phyloP scores from a whole-genome alignment of 2,113 vertebrate species.

The Rhipidura dahli region DNA sequence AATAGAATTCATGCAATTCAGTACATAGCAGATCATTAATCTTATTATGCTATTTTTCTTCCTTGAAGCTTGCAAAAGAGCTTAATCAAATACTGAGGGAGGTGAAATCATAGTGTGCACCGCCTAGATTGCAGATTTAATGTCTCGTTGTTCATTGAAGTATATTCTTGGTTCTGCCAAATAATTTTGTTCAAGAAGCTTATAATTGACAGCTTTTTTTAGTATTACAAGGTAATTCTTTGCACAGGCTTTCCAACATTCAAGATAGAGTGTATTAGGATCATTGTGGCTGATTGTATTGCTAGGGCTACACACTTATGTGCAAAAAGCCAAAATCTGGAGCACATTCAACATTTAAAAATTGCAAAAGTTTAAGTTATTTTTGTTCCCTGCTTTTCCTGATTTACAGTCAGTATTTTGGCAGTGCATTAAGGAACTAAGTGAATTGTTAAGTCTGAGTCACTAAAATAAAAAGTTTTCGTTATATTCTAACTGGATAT shows the following conservation, averaged over 20 bases:
- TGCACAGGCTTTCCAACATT: neutral
- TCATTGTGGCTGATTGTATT: neutral
- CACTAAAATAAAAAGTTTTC: neutral
- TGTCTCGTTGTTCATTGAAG: neutral
- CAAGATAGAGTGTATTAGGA: neutral
- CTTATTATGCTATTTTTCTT: neutral
- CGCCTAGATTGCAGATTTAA: neutral
- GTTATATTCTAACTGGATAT: neutral
- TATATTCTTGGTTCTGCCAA: neutral
- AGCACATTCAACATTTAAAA: neutral
- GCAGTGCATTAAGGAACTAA: neutral
- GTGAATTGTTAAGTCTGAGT: neutral
- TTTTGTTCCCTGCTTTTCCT: neutral
- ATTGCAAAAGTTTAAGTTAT: neutral
- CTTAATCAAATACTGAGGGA: neutral
- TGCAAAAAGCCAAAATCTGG: neutral
- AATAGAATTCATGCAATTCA: neutral
- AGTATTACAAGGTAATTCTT: neutral
- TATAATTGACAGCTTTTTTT: neutral
- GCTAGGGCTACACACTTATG: neutral
- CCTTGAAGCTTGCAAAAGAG: neutral
- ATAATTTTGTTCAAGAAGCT: neutral
- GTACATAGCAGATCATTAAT: neutral
- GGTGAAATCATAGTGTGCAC: neutral
- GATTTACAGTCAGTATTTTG: neutral